Evolutionary conservation across 2,113 vertebrate species (phyloP).

Genomic region (Synodontis membranacea): DNA sequence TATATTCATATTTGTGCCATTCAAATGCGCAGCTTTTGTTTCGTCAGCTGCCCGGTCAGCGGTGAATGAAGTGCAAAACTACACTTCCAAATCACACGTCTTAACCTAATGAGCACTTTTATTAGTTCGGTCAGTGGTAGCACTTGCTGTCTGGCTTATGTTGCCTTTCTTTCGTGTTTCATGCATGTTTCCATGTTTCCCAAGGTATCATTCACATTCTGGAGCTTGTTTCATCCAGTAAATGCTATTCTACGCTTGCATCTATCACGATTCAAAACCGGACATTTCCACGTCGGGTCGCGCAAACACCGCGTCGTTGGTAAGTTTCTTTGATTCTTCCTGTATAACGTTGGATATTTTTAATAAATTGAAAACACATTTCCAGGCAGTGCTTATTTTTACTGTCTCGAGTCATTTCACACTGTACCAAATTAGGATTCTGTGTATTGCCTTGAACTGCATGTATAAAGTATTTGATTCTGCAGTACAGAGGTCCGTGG

Average conservation of each 20-base stretch:
- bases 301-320: background rate
- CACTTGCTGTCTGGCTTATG: background rate
- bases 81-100: background rate
- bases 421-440: background rate
- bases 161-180: background rate
- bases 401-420: too few species aligned
- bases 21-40: too few species aligned
- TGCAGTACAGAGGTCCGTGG: too few species aligned
- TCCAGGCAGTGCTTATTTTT: too few species aligned
- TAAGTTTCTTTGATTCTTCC: background rate
- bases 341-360: background rate
- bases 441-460: background rate
- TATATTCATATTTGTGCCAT: too few species aligned
- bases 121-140: background rate
- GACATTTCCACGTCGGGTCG: background rate
- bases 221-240: background rate
- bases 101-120: background rate
- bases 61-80: background rate
- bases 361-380: background rate
- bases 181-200: background rate
- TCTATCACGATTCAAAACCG: background rate
- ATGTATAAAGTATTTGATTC: background rate
- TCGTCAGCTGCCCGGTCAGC: too few species aligned
- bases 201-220: background rate
- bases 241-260: background rate